These are phyloP conservation scores for Sycophila sp. DNA, from an alignment of 1,140 invertebrate genomes.

Conservation along the genomic window DNA sequence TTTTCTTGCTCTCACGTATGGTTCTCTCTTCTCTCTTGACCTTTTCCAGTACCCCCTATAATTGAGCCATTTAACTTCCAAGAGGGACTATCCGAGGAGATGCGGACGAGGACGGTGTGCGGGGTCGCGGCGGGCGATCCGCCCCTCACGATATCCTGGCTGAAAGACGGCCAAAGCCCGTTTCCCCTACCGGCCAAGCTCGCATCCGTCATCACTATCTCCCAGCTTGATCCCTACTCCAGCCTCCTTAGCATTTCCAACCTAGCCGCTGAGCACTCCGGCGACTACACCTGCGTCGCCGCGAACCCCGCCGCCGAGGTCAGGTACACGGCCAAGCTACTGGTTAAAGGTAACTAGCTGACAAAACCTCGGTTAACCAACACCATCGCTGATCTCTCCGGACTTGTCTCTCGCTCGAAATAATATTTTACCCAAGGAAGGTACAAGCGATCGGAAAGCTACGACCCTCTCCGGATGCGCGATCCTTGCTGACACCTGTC, in stretches of 20 bases:
- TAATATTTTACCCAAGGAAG: neutral
- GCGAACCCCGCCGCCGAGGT: constrained; percentile 81
- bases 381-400: too few relatives aligned
- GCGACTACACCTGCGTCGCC: constrained; percentile 85
- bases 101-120: constrained; percentile 86
- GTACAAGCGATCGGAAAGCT: too few relatives aligned
- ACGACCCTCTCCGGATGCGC: too few relatives aligned
- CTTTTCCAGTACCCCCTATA: constrained; percentile 83
- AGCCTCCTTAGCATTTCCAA: constrained; percentile 82
- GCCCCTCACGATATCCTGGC: constrained; percentile 80
- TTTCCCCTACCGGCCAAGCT: constrained; percentile 71
- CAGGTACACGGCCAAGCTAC: constrained; percentile 81
- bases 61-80: constrained; percentile 87
- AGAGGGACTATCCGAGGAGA: constrained; percentile 83
- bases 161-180: constrained; percentile 76
- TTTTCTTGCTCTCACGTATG: constrained; percentile 71
- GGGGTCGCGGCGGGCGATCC: constrained; percentile 84
- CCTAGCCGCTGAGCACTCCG: constrained; percentile 77
- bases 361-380: neutral
- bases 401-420: neutral
- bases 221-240: constrained; percentile 78
- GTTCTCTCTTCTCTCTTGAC: constrained; percentile 72
- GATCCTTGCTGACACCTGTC: too few relatives aligned
- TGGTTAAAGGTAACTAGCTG: constrained; percentile 82
- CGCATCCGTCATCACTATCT: constrained; percentile 73